Evolutionary conservation across 2,797 vertebrate species (phyloP), one percentile per base, ranked within the genome.

Genomic region (Acipenser ruthenus): DNA sequence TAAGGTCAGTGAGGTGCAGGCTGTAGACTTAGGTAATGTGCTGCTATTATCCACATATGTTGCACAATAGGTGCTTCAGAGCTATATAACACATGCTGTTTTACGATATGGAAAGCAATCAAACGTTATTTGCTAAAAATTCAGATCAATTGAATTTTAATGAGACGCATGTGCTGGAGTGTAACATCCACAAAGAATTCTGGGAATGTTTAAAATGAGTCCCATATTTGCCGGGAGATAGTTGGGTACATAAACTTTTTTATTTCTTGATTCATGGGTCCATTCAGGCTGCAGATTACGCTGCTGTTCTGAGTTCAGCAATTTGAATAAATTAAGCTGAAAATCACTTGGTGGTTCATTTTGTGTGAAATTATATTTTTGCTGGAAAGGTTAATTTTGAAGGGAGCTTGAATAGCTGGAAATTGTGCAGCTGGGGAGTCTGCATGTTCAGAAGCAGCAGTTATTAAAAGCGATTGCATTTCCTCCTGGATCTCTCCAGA

Each of bases 401-500:
- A 96, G 93, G 94, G 93, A 97, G 93, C 89, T 93, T 94, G 95
- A 96, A 96, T 94, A 93, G 93, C 92, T 96, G 89, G 92, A 93
- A 96, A 93, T 88, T 89, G 87, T 90, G 89, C 87, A 90, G 93
- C 85, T 89, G 92, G 91, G 87, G 85, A 92, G 89, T 85, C 87
- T 89, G 86, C 87, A 84, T 88, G 88, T 83, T 91, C 90, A 90
- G 91, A 94, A 94, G 92, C 92, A 93, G 94, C 92, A 92, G 95
- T 97, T 99, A 99, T 99, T 98, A 98, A 96, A 98, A 97, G 94
- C 94, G 93, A 98, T 97, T 95, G 96, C 95, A 95, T 96, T 98
- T 95, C 94, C 94, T 97, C 90, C 89, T 85, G 92, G 93, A 97
- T 94, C 94, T 99, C 96, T 98, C 96, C 89, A 92, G 96, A 97